Evolutionary conservation across 2,113 vertebrate species (phyloP), one percentile per base, ranked within the genome.

Genomic region (Oreocharis arfaki): DNA sequence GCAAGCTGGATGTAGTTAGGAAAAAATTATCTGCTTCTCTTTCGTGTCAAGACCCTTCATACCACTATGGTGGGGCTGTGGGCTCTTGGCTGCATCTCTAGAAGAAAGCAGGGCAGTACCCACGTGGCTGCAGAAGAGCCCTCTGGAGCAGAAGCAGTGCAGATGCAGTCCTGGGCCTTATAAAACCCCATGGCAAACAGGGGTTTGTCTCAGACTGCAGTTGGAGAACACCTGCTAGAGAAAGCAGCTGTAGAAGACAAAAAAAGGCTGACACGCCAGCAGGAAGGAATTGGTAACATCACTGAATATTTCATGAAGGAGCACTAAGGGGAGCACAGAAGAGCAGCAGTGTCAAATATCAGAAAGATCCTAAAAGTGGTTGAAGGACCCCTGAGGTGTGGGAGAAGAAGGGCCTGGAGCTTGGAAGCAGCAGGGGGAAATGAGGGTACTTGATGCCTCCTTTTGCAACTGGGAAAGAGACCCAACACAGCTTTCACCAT

Each of bases 401-500:
- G 63, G 13, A 85, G 47, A 71, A 79, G 68, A 86, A 86, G 10
- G 27, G 11, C 10, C 33, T 49, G 70, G 55, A 75, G 5, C 21
- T 57, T 82, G 50, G 42, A 26, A 91, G 32, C 8, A 44, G 18
- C 8, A 52, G 8, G 0, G 6, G 10, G 13, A 41, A 52, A 71
- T 3, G 9, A 65, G 12, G 4, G 19, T 7, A 57, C 16, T 59
- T 2, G 4, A 19, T 19, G 30, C 6, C 11, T 42, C 61, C 16
- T 69, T 74, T 69, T 53, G 32, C 0, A 0, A 3, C 33, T 65
- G 41, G 41, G 28, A 49, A 69, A 50, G 32, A 68, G 42, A 44
- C 13, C 2, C 26, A 28, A 10, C 21, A 2, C 4, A 0, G 0
- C 11, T 9, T 46, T 68, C 61, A 19, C 6, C 13, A 7, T 10